A percentile compares a stretch with the other conserved stretches of the same genome.
phyloP scores from a whole-genome alignment of 35 echinoderm and acorn worm genomes.

The Acanthaster planci region DNA sequence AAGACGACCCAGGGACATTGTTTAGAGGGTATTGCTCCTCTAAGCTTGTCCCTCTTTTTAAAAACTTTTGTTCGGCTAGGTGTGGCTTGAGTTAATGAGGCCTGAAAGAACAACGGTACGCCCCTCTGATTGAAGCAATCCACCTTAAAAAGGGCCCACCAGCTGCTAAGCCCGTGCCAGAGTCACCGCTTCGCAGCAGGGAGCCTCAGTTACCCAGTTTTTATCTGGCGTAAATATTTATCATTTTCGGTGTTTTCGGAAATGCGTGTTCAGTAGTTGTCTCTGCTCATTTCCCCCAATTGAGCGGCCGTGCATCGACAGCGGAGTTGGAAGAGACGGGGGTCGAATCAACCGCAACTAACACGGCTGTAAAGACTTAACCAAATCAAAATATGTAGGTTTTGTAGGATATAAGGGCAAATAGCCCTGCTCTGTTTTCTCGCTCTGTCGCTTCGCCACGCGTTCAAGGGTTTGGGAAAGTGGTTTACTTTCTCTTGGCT shows the following conservation, averaged over 20 bases:
- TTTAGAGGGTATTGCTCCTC: not conserved
- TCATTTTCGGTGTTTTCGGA: not conserved
- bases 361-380: slow-evolving; percentile 2
- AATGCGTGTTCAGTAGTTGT: not conserved
- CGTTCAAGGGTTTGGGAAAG: not conserved
- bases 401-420: not conserved
- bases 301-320: slow-evolving; percentile 12
- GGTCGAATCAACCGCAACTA: slow-evolving; percentile 1
- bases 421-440: no score
- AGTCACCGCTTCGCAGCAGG: slow-evolving; percentile 12
- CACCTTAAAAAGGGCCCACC: not conserved
- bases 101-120: not conserved
- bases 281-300: not conserved
- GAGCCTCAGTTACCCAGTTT: not conserved
- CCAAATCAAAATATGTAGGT: not conserved
- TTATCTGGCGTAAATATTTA: slow-evolving; percentile 6
- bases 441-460: not conserved
- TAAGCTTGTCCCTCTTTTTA: not conserved
- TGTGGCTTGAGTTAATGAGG: slow-evolving; percentile 11
- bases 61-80: not conserved
- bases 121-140: not conserved
- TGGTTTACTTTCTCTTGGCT: not conserved
- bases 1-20: not conserved
- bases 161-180: slow-evolving; percentile 7
- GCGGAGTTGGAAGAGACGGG: not conserved